A percentile compares a stretch with the other conserved stretches of the same genome.
These are phyloP conservation scores for Tortricodes alternella DNA, from an alignment of 2,888 invertebrate genomes.

Conservation along the genomic window DNA sequence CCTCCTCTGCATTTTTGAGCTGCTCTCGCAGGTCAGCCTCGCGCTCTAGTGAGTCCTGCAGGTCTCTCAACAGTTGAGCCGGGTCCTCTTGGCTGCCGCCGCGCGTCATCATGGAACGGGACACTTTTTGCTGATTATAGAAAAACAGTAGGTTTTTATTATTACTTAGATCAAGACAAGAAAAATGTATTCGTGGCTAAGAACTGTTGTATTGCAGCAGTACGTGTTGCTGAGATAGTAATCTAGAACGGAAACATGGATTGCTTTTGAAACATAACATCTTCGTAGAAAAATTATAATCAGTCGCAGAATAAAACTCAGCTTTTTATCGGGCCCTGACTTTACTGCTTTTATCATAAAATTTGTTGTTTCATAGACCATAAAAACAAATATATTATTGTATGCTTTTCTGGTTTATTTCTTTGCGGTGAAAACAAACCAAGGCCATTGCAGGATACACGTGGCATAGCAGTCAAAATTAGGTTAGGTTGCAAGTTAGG, in stretches of 20 bases:
- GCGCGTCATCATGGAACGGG: slow-evolving; percentile 88
- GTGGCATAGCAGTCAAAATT: slow-evolving; percentile 4
- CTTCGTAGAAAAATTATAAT: too few species aligned
- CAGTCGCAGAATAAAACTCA: too few species aligned
- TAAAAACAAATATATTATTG: not conserved
- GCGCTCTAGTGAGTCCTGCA: slow-evolving; percentile 95
- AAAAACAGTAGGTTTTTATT: too few species aligned
- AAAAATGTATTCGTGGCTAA: too few species aligned
- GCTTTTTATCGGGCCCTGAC: too few species aligned
- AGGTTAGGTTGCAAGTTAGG: not conserved
- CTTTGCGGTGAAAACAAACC: not conserved
- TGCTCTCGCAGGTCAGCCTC: slow-evolving; percentile 97
- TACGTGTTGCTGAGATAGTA: too few species aligned
- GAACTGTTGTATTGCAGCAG: too few species aligned
- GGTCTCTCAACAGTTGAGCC: slow-evolving; percentile 90
- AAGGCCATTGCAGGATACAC: slow-evolving; percentile 4
- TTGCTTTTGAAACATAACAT: too few species aligned
- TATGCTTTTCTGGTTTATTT: not conserved
- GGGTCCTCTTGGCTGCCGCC: slow-evolving; percentile 92
- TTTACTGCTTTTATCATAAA: too few species aligned
- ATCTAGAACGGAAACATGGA: too few species aligned
- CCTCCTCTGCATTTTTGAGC: slow-evolving; percentile 95
- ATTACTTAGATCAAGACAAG: too few species aligned
- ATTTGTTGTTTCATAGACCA: too few species aligned
- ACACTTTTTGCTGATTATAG: slow-evolving; percentile 85